Percentiles rank a stretch among this genome's conserved stretches.
phyloP scores from a whole-genome alignment of 1,140 invertebrate species.

The Leptopilina clavipes region DNA sequence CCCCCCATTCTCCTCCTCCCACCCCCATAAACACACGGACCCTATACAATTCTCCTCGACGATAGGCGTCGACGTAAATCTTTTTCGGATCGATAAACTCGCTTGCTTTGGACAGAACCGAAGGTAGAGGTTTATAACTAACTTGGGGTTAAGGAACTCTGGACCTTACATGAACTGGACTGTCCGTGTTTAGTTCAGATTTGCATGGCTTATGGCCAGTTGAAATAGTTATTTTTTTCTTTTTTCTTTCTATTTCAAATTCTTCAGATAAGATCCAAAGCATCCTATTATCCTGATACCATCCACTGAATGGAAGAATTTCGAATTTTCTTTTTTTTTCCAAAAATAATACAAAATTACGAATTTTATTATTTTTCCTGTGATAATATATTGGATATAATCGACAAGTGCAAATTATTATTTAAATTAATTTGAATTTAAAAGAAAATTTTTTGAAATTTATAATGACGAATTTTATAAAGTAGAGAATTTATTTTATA shows the following conservation, averaged over 20 bases:
- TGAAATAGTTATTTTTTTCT: neutral
- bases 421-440: too few species aligned
- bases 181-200: constrained; percentile 20
- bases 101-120: constrained; percentile 54
- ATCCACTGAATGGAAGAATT: too few species aligned
- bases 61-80: constrained; percentile 66
- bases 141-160: constrained; percentile 71
- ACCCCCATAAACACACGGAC: neutral
- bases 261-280: neutral
- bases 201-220: constrained; percentile 18
- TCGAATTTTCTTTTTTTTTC: too few species aligned
- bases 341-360: too few species aligned
- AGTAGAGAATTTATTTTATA: too few species aligned
- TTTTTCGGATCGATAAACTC: constrained; percentile 64
- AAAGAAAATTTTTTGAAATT: too few species aligned
- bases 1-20: constrained; percentile 45
- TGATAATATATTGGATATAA: too few species aligned
- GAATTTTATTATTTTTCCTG: too few species aligned
- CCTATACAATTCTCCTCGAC: constrained; percentile 36
- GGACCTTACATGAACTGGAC: constrained; percentile 45
- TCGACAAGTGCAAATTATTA: too few species aligned
- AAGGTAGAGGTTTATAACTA: constrained; percentile 65
- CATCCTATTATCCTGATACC: neutral
- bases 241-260: neutral
- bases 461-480: too few species aligned